Evolutionary conservation across 2,113 vertebrate species (phyloP).

Genomic region (human): GRCh38 chr7:78248501-78249000

Average conservation of each 20-base stretch:
- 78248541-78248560: background rate
- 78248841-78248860: background rate
- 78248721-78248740: background rate
- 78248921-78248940: background rate
- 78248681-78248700: background rate
- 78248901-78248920: background rate
- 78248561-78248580: background rate
- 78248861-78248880: background rate
- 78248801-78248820: background rate
- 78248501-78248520: background rate
- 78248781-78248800: background rate
- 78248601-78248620: background rate
- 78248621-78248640: background rate
- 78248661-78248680: background rate
- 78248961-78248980: background rate
- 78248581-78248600: background rate
- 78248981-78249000: background rate
- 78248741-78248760: background rate
- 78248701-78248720: background rate
- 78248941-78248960: background rate
- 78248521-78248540: background rate
- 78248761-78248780: background rate
- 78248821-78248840: background rate
- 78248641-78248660: background rate
- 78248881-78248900: background rate